phyloP scores from a whole-genome alignment of 2,797 vertebrate species.

The Myotis pilosus region DNA sequence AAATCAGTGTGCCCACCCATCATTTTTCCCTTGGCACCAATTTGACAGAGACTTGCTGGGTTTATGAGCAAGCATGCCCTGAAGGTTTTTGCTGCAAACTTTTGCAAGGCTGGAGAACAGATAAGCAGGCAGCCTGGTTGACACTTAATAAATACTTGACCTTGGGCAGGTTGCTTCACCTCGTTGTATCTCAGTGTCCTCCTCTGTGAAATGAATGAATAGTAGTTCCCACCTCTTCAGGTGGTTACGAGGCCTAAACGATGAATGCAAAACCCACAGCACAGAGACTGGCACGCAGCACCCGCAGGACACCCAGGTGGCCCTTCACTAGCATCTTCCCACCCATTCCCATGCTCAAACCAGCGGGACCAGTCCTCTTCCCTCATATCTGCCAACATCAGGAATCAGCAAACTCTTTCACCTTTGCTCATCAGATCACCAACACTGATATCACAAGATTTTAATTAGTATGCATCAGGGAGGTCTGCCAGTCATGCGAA shows the following conservation, averaged over 20 bases:
- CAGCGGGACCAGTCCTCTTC: accelerated
- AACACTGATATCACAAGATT: not conserved
- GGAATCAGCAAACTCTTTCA: accelerated
- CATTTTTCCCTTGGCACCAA: not conserved
- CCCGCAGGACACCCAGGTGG: accelerated
- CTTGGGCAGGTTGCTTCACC: not conserved
- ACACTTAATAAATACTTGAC: accelerated
- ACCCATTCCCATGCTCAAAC: too few species aligned
- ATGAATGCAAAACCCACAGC: not conserved
- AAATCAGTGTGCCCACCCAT: not conserved
- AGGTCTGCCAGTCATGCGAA: not conserved
- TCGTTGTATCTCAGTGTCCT: accelerated
- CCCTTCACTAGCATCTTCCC: accelerated
- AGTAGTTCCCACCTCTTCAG: not conserved
- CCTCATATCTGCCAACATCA: accelerated
- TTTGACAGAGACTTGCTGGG: accelerated
- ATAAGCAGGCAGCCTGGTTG: not conserved
- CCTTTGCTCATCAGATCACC: not conserved
- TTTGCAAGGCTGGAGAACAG: accelerated
- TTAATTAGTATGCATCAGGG: not conserved
- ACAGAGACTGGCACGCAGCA: accelerated
- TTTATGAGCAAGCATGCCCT: accelerated
- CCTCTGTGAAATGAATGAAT: not conserved
- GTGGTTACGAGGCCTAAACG: not conserved
- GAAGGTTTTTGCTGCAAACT: not conserved